These are phyloP conservation scores for Megaceryle alcyon DNA, from an alignment of 2,797 vertebrate genomes.

Conservation along the genomic window DNA sequence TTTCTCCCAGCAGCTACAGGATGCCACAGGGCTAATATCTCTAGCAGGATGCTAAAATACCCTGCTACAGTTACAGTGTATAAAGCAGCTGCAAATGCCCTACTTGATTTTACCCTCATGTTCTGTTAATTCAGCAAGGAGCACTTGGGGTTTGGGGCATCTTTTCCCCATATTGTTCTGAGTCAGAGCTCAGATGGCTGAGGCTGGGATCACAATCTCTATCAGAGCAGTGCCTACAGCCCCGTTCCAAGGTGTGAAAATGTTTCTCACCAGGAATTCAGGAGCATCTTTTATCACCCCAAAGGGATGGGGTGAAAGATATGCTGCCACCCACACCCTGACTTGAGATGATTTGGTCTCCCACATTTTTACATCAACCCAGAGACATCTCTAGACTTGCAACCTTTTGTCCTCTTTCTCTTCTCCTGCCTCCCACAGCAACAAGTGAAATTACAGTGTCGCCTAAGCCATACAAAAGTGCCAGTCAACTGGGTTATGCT, in stretches of 20 bases:
- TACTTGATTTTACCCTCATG: not conserved
- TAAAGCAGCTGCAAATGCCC: not conserved
- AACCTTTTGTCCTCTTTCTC: not conserved
- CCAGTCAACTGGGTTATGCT: not conserved
- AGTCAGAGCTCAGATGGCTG: not conserved
- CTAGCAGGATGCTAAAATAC: conserved; percentile 13
- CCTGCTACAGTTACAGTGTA: not conserved
- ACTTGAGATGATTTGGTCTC: not conserved
- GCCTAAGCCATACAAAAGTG: not conserved
- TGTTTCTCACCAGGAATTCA: not conserved
- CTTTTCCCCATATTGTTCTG: not conserved
- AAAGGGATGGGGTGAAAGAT: not conserved
- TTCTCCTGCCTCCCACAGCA: not conserved
- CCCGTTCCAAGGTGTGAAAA: rapidly evolving
- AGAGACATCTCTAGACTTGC: not conserved
- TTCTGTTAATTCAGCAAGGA: not conserved
- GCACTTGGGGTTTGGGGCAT: not conserved
- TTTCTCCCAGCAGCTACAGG: conserved; percentile 1
- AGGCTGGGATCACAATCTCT: rapidly evolving
- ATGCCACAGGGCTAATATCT: not conserved
- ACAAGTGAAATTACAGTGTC: not conserved
- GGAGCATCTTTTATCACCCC: not conserved
- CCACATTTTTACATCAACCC: not conserved
- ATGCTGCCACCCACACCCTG: not conserved
- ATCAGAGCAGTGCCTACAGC: not conserved